These are phyloP conservation scores for Bathynomus jamesi DNA, from an alignment of 1,140 invertebrate genomes.

Conservation along the genomic window DNA sequence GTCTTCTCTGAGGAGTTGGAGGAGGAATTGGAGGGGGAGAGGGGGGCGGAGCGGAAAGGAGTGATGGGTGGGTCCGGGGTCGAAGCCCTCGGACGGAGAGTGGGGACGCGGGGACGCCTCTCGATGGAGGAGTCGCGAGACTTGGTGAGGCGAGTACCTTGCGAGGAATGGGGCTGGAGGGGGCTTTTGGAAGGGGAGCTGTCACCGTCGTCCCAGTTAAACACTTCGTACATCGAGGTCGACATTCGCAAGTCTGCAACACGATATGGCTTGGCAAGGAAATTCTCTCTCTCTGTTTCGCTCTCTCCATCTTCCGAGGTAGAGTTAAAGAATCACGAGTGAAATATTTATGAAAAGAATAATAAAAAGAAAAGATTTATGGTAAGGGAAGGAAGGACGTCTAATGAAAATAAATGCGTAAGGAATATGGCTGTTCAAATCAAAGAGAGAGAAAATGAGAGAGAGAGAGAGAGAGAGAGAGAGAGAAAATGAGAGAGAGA, in stretches of 20 bases:
- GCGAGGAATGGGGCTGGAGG: conserved; percentile 40
- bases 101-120: conserved; percentile 25
- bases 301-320: neutral
- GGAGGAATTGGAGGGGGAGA: conserved; percentile 26
- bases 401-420: too few species aligned
- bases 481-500: too few species aligned
- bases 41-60: conserved; percentile 9
- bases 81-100: conserved; percentile 26
- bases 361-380: too few species aligned
- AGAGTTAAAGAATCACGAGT: neutral
- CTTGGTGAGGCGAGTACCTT: conserved; percentile 47
- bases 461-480: too few species aligned
- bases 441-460: too few species aligned
- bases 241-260: conserved; percentile 58
- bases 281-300: neutral
- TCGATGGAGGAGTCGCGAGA: conserved; percentile 29
- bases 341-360: too few species aligned
- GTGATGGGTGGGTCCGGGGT: conserved; percentile 18
- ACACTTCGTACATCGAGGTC: conserved; percentile 66
- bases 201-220: conserved; percentile 54
- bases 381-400: too few species aligned
- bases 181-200: conserved; percentile 18
- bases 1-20: conserved; percentile 36
- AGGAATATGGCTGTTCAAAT: too few species aligned
- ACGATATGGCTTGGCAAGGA: conserved; percentile 15